A percentile compares a stretch with the other conserved stretches of the same genome.
These are phyloP conservation scores for Amphipyra berbera DNA, from an alignment of 2,888 invertebrate species.

Conservation along the genomic window DNA sequence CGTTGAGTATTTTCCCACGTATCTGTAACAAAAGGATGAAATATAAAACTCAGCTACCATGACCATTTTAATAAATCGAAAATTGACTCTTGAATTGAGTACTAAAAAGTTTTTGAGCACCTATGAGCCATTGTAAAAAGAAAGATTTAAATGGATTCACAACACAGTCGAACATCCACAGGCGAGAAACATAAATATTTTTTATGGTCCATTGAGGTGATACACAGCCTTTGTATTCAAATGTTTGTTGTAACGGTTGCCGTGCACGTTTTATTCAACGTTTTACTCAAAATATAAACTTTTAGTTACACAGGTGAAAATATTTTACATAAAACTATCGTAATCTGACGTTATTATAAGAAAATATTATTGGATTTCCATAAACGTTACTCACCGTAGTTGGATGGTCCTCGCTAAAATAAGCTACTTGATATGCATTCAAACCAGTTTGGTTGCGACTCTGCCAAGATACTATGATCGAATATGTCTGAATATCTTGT, in stretches of 20 bases:
- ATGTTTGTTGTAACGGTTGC: conserved; percentile 85
- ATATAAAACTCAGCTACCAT: conserved; percentile 11
- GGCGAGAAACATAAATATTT: conserved; percentile 87
- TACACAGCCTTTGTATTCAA: conserved; percentile 88
- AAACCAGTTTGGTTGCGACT: conserved; percentile 96
- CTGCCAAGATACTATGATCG: conserved; percentile 96
- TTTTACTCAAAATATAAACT: conserved; percentile 69
- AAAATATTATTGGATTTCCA: conserved; percentile 34
- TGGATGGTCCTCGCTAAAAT: conserved; percentile 91
- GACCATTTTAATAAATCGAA: conserved; percentile 26
- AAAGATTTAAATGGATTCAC: conserved; percentile 84
- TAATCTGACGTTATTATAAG: conserved; percentile 21
- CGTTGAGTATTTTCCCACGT: conserved; percentile 93
- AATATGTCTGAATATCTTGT: conserved; percentile 96
- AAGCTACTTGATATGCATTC: conserved; percentile 95
- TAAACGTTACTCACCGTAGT: conserved; percentile 86
- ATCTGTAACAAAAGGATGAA: conserved; percentile 87
- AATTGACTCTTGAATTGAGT: conserved; percentile 53
- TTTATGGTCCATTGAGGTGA: conserved; percentile 90
- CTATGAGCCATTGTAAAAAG: conserved; percentile 75
- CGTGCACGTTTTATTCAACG: conserved; percentile 74
- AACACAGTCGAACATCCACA: conserved; percentile 80
- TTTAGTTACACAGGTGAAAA: conserved; percentile 67
- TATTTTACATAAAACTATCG: conserved; percentile 41
- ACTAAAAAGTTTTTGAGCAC: conserved; percentile 66